These are phyloP conservation scores for Tenualosa thibaudeaui DNA, from an alignment of 2,797 vertebrate genomes.

Conservation along the genomic window DNA sequence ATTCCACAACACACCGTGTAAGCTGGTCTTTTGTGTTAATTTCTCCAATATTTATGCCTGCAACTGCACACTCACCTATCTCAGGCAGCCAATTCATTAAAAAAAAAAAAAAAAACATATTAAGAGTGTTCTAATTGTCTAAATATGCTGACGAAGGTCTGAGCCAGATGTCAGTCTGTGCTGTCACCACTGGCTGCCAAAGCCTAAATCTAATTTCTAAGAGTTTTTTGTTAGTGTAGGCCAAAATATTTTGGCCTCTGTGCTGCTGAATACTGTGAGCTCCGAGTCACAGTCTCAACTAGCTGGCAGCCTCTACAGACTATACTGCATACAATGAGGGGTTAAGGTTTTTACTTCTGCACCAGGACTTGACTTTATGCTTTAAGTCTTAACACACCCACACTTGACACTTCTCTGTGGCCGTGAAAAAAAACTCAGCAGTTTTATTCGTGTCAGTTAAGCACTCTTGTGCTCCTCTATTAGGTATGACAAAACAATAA, in stretches of 20 bases:
- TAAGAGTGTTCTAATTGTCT: background rate
- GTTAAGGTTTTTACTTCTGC: background rate
- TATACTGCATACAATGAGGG: background rate
- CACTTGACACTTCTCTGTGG: background rate
- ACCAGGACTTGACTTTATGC: background rate
- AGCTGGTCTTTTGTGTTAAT: too few species aligned
- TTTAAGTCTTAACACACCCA: background rate
- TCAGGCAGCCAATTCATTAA: too few species aligned
- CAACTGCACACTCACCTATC: too few species aligned
- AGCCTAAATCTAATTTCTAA: background rate
- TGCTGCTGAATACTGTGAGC: background rate
- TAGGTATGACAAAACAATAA: background rate
- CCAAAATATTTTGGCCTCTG: background rate
- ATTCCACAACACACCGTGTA: too few species aligned
- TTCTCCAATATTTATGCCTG: too few species aligned
- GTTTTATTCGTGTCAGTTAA: slow-evolving; percentile 5
- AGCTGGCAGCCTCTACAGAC: background rate
- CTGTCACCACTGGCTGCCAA: background rate
- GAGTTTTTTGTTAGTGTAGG: background rate
- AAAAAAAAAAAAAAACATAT: too few species aligned
- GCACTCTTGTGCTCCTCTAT: background rate
- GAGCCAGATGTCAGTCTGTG: too few species aligned
- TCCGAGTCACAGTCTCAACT: too few species aligned
- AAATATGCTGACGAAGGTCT: background rate
- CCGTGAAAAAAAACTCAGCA: background rate